Evolutionary conservation across 2,888 invertebrate species (phyloP), one percentile per base, ranked within the genome.

Genomic region (Blomia tropicalis): DNA sequence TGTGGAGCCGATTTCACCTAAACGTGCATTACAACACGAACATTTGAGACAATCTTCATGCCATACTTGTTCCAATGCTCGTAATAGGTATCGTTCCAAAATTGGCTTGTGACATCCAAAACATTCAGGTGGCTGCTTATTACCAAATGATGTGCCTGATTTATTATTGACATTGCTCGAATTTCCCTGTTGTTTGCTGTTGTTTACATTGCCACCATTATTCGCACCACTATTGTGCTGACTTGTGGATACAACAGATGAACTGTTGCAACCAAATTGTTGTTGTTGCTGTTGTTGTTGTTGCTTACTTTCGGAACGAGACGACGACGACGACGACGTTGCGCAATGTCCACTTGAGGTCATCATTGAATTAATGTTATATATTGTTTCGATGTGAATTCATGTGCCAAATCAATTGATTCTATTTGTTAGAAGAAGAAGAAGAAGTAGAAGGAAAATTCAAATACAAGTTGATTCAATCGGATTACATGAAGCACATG

Each of bases 21-120:
- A 81, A 60, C 90, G 79, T 74, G 89, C 90, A 75, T 89, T 87
- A 73, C 91, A 91, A 76, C 89, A 89, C 65, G 87, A 87, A 72
- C 87, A 88, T 73, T 89, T 90, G 67, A 91, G 80, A 72, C 90
- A 90, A 76, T 90, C 90, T 70, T 91, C 90, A 76, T 91, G 91
- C 90, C 91, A 91, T 76, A 82, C 87, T 73, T 87, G 79, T 73
- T 90, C 89, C 76, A 90, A 78, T 0, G 89, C 89, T 72, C 85
- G 85, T 69, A 89, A 79, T 53, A 89, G 80, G 75, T 82, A 92
- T 43, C 68, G 54, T 43, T 69, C 69, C 19, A 64, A 59, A 32
- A 68, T 69, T 2, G 66, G 63, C 58, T 69, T 67, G 41, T 68
- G 66, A 62, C 69, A 68, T 4, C 69, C 68, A 14, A 65, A 67